Base-by-base conservation (phyloP, 2,888 invertebrate genomes). In the Chouioia cunea region DNA sequence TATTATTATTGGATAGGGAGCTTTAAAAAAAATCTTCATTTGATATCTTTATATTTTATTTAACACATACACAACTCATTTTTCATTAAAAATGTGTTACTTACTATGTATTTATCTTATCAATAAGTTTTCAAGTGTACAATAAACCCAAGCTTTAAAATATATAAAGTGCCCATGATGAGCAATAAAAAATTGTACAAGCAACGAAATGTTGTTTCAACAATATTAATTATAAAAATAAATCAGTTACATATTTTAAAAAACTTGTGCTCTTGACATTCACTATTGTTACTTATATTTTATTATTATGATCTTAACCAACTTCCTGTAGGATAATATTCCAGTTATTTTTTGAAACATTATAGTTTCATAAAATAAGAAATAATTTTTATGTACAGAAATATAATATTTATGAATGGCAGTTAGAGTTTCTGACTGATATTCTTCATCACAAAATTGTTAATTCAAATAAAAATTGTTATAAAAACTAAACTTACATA, bases 401-500 rank as follows among this genome's bases (percentile, higher is more conserved):
- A 52, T 54, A 18, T 12, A 54, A 48, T 27, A 70, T 60, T 70
- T n/a, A 18, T 65, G 65, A 65, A 57, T 62, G 70, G 65, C 70
- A 65, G 70, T 70, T 56, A 56, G 23, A 70, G 65, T 65, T 46
- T 57, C 22, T 47, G n/a, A 14, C 22, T 58, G 52, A 66, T 52
- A 59, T 59, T 27, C n/a, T 53, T 27, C 58, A 58, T n/a, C 18
- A 48, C 20, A n/a, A 8, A 36, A 36, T 36, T 36, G n/a, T 36
- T 10, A 36, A 36, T 36, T 36, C 2, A 36, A 36, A 36, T 36
- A 2, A 36, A 36, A 36, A 36, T 6, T 36, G 27, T 27, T 10
- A 1, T 36, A 36, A 10, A 36, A 3, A n/a, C n/a, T n/a, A n/a
- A 36, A 36, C 36, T 36, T 6, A 36, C 27, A 27, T 4, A 6